A percentile compares a stretch with the other conserved stretches of the same genome.
Evolutionary conservation across 1,140 invertebrate species (phyloP).

Genomic region (Calliopsis andreniformis): DNA sequence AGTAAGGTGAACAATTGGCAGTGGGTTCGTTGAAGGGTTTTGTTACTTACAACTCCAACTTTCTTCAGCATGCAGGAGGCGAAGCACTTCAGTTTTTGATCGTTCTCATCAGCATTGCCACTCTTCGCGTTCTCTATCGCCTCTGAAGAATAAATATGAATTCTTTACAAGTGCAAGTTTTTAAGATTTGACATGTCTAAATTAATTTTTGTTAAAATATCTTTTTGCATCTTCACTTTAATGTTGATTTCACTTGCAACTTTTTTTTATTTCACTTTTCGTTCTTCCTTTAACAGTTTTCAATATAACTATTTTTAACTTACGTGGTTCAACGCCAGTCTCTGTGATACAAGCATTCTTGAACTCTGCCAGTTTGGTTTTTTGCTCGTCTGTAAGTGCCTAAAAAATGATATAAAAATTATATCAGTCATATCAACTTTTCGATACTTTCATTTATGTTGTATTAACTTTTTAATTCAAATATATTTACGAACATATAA

Average conservation of each 20-base stretch:
- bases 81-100: conserved; percentile 60
- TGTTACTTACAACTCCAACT: conserved; percentile 55
- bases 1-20: too few relatives aligned
- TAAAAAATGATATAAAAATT: conserved; percentile 36
- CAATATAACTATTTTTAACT: conserved; percentile 24
- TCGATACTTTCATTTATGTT: too few relatives aligned
- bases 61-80: conserved; percentile 58
- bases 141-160: conserved; percentile 45
- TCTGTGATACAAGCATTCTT: conserved; percentile 63
- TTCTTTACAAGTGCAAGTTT: background rate
- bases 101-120: conserved; percentile 38
- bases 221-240: too few relatives aligned
- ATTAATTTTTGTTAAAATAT: too few relatives aligned
- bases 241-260: too few relatives aligned
- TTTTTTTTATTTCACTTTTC: background rate
- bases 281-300: background rate
- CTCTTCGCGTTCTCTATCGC: conserved; percentile 57
- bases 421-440: background rate
- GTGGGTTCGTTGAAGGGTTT: background rate
- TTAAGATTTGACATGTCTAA: background rate
- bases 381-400: conserved; percentile 68
- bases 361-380: conserved; percentile 55
- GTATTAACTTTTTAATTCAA: too few relatives aligned
- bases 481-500: too few relatives aligned
- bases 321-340: conserved; percentile 66